Conservation (phyloP, 2,113 vertebrate species). For the Pteronura brasiliensis region DNA sequence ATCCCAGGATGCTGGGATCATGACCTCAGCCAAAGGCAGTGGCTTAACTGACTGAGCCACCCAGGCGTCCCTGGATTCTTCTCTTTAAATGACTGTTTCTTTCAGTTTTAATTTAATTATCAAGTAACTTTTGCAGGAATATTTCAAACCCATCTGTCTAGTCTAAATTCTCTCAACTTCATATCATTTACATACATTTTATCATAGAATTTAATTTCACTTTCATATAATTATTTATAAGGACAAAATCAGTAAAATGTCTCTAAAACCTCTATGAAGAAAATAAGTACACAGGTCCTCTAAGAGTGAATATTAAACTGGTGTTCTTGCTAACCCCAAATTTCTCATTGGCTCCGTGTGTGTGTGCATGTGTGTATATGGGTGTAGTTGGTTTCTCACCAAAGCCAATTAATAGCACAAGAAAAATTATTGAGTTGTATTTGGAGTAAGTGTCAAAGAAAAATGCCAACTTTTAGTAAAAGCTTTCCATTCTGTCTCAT, state of each 20-base stretch:
- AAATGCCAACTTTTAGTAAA: not conserved
- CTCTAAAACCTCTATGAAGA: not conserved
- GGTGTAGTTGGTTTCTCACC: not conserved
- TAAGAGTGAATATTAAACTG: not conserved
- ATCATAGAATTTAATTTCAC: not conserved
- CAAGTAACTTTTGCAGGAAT: not conserved
- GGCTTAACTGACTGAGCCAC: too few species aligned
- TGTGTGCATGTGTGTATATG: not conserved
- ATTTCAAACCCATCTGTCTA: not conserved
- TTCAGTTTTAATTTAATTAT: slow-evolving; percentile 10
- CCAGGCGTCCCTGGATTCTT: not conserved
- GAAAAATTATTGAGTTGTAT: not conserved
- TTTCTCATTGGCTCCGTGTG: not conserved
- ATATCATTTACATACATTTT: not conserved
- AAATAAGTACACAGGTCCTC: not conserved
- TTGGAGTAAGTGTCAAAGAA: not conserved
- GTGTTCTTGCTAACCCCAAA: not conserved
- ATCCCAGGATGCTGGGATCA: too few species aligned
- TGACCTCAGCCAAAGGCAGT: too few species aligned
- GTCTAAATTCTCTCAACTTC: not conserved
- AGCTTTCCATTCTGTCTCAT: not conserved
- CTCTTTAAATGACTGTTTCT: not conserved
- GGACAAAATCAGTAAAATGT: not conserved
- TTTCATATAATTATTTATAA: not conserved
- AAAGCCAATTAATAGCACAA: not conserved